Evolutionary conservation across 1,140 invertebrate species (phyloP), one percentile per base, ranked within the genome.

Genomic region (Drosophila santomea): DNA sequence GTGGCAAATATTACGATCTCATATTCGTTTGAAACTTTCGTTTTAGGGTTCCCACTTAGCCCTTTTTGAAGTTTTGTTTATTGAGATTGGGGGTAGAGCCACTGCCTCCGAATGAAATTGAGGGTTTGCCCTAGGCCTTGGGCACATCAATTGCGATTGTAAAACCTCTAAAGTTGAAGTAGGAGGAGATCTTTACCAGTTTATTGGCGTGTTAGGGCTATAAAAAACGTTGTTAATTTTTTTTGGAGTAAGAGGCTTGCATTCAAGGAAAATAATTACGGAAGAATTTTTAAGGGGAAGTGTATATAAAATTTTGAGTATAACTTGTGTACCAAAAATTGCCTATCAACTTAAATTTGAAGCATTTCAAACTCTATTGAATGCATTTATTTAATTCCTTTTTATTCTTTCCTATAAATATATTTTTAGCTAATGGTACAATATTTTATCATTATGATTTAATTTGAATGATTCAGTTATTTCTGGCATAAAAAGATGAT

Each of bases 71-170:
- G 60, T 36, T 36, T 75, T 38, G 36, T 32, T 62, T 41, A 64
- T 47, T 59, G 36, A 23, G 23, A 47, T 43, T 35, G 48, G 54
- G 58, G 78, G 55, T 50, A 69, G 51, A 39, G n/a, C 61, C 58
- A 36, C 32, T 69, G 59, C 48, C 57, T 17, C 36, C 60, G 35
- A 71, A 17, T 17, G 17, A 17, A 85, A 85, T 85, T 86, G 83
- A 83, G 67, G 67, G 75, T 88, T 88, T 35, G 64, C 63, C 67
- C 43, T 39, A 64, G 63, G 57, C 79, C 71, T 56, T 68, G 75
- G 41, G 56, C 66, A 83, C 83, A 86, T 86, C 68, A 88, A 83
- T 89, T 88, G 57, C 43, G 62, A 69, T 76, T 80, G 66, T 73
- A 56, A 38, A 66, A 58, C 61, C 67, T 45, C 54, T 57, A 64